Evolutionary conservation across 1,140 invertebrate species (phyloP).

Genomic region (Teleopsis dalmanni): DNA sequence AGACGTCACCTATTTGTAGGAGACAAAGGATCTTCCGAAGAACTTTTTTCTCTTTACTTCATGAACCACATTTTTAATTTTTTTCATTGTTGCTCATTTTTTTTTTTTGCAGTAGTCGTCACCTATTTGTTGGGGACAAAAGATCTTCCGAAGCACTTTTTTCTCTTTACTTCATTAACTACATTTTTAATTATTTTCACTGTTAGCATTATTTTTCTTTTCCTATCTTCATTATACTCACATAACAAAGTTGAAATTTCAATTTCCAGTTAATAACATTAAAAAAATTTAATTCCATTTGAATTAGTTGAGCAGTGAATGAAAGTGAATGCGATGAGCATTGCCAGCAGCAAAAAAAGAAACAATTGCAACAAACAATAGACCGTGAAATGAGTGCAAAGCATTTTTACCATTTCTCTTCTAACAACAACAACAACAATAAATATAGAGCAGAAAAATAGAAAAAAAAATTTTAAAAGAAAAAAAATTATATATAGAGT

Average conservation of each 20-base stretch:
- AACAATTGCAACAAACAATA: slow-evolving; percentile 23
- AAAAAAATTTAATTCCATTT: slow-evolving; percentile 35
- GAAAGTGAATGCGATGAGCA: slow-evolving; percentile 27
- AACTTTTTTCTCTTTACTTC: too few relatives aligned
- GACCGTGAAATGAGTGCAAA: slow-evolving; percentile 42
- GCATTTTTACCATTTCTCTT: slow-evolving; percentile 14
- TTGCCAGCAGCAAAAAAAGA: slow-evolving; percentile 11
- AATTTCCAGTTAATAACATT: neutral
- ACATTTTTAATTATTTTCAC: too few relatives aligned
- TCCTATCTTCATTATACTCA: too few relatives aligned
- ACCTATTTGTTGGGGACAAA: too few relatives aligned
- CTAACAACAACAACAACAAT: neutral
- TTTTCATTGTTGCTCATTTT: too few relatives aligned
- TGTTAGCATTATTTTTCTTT: too few relatives aligned
- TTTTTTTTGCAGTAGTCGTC: too few relatives aligned
- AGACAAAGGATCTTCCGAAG: too few relatives aligned
- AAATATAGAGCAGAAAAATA: neutral
- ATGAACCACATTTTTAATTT: too few relatives aligned
- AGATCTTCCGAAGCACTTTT: too few relatives aligned
- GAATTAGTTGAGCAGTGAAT: slow-evolving; percentile 25
- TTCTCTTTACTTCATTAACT: too few relatives aligned
- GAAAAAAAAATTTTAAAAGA: slow-evolving; percentile 19
- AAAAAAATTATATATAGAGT: neutral
- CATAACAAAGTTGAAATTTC: neutral
- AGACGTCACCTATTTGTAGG: too few relatives aligned